Base-by-base conservation (phyloP, 2,888 invertebrate genomes). In the Volucella inanis region DNA sequence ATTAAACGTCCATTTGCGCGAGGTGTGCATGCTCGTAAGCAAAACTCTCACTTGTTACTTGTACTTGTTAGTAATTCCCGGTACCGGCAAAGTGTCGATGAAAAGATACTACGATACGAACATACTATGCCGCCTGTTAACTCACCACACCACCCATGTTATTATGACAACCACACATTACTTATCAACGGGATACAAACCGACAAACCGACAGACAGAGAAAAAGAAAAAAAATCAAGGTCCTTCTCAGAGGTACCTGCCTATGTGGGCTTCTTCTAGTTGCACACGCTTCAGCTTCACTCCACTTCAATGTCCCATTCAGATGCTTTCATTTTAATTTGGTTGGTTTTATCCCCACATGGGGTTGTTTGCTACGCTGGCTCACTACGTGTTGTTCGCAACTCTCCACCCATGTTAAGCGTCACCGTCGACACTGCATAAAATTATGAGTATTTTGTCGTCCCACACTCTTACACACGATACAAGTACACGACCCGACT, bases 91-190 rank as follows among this genome's bases (percentile, higher is more conserved):
- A 81, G 85, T 81, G 81, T 81, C 85, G 85, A 85, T 85, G 76
- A 77, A 85, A 80, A 85, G 84, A 85, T 85, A 85, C 65, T 61
- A 52, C 39, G 71, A 49, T 54, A 70, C 70, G 70, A 75, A 80
- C 84, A 75, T 62, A 62, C 43, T 45, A 9, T 50, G 67, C 70
- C 68, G 78, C 41, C 78, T 78, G 71, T 70, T 72, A 71, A 81
- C 64, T 85, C 85, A 61, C 86, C 86, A 31, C 31, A 86, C 82
- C 82, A 86, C 78, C 82, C 82, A 78, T 82, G 78, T 82, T 82
- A 81, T 82, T 81, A 82, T 86, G 78, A 86, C 86, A 86, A 82
- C 77, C 68, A 77, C 82, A 86, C 86, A 82, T 82, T 70, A 86
- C 78, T 86, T 82, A 82, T 82, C 82, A 86, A 77, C 82, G 61